phyloP scores from a whole-genome alignment of 2,888 invertebrate species.

The Volucella zonaria region DNA sequence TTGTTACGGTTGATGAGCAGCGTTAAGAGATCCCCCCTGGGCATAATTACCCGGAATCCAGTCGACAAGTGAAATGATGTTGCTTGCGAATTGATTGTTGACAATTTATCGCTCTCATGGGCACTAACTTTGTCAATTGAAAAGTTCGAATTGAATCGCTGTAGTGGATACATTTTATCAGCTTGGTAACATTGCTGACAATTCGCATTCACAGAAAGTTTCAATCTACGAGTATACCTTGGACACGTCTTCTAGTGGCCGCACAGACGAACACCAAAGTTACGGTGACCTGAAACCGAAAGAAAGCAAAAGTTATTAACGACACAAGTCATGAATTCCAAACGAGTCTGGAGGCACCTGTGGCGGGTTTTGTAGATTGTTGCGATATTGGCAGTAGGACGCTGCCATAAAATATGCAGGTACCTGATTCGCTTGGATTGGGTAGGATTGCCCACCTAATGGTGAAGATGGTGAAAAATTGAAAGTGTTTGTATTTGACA shows the following conservation, averaged over 20 bases:
- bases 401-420: constrained; percentile 7
- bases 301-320: constrained; percentile 40
- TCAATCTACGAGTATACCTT: constrained; percentile 18
- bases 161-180: constrained; percentile 6
- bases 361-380: neutral
- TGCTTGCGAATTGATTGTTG: neutral
- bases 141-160: neutral
- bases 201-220: constrained; percentile 18
- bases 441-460: constrained; percentile 3
- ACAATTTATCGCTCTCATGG: constrained; percentile 9
- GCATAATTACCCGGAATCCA: no score
- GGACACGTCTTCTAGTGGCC: neutral
- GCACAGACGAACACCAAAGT: constrained; percentile 20
- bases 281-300: constrained; percentile 11
- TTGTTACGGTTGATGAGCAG: neutral
- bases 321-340: constrained; percentile 31
- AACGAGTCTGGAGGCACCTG: constrained; percentile 32
- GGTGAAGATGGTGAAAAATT: neutral
- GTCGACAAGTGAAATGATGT: neutral
- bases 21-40: neutral
- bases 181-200: neutral
- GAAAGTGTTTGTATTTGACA: constrained; percentile 4
- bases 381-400: constrained; percentile 14
- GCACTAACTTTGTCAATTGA: constrained; percentile 2
- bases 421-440: neutral